Base-by-base conservation (phyloP, 64 coral and sea anemone genomes). In the Platygyra sinensis region DNA sequence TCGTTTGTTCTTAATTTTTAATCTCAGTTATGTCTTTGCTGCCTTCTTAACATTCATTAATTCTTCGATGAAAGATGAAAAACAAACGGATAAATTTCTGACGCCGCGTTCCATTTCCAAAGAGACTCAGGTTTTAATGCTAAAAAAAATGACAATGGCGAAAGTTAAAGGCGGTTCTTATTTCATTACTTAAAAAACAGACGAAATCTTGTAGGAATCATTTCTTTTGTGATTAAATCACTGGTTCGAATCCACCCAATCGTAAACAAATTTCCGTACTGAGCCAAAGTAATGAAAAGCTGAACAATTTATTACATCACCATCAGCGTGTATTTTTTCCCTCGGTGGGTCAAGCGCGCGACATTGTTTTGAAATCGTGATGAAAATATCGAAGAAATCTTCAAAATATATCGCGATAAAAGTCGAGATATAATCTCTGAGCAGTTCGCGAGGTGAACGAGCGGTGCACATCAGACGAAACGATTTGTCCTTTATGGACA, bases 1-100 rank as follows among this genome's bases (percentile, higher is more conserved):
- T 77, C 25, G 76, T 79, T 79, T 79, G 76, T 29, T 79, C 17
- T 79, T 25, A 52, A 79, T 79, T 79, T 79, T 79, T 79, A 79
- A 79, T 79, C 49, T 55, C 24, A 79, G 38, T 49, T 69, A 69
- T 69, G 65, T 69, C 65, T 69, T 69, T 69, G 65, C 25, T 69
- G 65, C 65, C 25, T 69, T 69, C 65, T 69, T 69, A 7, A 69
- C 65, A n/a, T 69, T 69, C 65, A 69, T 79, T 25, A 10, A 27
- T 79, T 24, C 24, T 10, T 30, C 50, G 76, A 79, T 14, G 76
- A 79, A 24, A 55, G 76, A 79, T 54, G 46, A 59, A 59, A 57
- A 79, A 57, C 76, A 79, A 57, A 79, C 13, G 2, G 20, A 51
- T 24, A 22, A 49, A 46, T 77, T 77, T 50, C 74, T 42, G 19